Base-by-base conservation (phyloP, 1,140 invertebrate species). In the Hyposmocoma kahamanoa region DNA sequence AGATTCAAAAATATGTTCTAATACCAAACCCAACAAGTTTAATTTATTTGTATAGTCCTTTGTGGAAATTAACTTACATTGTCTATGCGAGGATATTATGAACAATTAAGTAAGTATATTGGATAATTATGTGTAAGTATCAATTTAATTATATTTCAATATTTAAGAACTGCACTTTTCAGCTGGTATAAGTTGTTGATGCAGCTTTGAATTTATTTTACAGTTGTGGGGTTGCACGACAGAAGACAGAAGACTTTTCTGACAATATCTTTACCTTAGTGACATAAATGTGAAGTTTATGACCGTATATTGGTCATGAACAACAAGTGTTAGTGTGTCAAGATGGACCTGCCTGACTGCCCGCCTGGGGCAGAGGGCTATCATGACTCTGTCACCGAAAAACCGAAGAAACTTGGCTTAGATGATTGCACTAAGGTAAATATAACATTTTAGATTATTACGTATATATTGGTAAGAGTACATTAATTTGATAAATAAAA, bases 261-360 rank as follows among this genome's bases (percentile, higher is more conserved):
- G 19, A 11, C 9, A 47, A 34, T 50, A 36, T 46, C 44, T 43
- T 42, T 47, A 62, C 36, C 47, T 53, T 62, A 49, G 56, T 62
- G 43, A 43, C 15, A 62, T 11, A 47, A 17, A n/a, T 28, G 24
- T 6, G 58, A 41, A 70, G 75, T 81, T 81, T 83, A 83, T 84
- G 77, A 72, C 62, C 57, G 52, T 52, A 62, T 66, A 54, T 34
- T 62, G 72, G 59, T 72, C 72, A 76, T 78, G 80, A 75, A 80
- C 77, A 68, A 60, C 51, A 51, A 67, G 79, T 79, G 83, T 79
- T 76, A 79, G 79, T 81, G 82, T 42, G 24, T 69, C 59, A 78
- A 73, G 58, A 85, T 85, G 82, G 82, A 85, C 4, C 67, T 83
- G 3, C 82, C 82, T 0, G 82, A 85, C 55, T 81, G 82, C 46